These are phyloP conservation scores for Agrypnus murinus DNA, from an alignment of 2,888 invertebrate species.

Conservation along the genomic window DNA sequence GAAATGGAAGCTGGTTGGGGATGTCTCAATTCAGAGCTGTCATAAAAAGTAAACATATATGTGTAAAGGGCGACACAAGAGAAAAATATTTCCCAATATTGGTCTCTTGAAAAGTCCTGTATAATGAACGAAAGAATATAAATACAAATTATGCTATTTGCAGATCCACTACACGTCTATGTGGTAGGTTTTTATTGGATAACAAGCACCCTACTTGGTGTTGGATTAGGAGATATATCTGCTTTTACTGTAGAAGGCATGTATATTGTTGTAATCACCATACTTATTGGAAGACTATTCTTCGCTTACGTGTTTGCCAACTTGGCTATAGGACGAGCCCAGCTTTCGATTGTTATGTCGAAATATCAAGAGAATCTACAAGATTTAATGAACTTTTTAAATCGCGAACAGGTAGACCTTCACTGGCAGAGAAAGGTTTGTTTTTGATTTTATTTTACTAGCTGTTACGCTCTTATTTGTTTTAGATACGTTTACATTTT, in stretches of 20 bases:
- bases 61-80: no score
- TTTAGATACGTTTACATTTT: slow-evolving; percentile 72
- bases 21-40: slow-evolving; percentile 11
- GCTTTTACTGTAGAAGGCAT: background rate
- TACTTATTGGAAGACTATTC: slow-evolving; percentile 31
- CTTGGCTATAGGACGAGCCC: slow-evolving; percentile 26
- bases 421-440: slow-evolving; percentile 34
- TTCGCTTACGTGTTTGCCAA: slow-evolving; percentile 34
- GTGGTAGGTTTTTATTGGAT: slow-evolving; percentile 39
- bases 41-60: background rate
- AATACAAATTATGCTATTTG: no score
- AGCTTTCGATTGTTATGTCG: slow-evolving; percentile 13
- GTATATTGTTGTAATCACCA: slow-evolving; percentile 22
- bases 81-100: no score
- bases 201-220: slow-evolving; percentile 13
- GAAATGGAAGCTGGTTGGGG: slow-evolving; percentile 26
- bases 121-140: no score
- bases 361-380: slow-evolving; percentile 35
- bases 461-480: slow-evolving; percentile 67
- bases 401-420: slow-evolving; percentile 22
- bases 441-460: slow-evolving; percentile 66
- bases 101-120: no score
- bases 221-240: slow-evolving; percentile 36
- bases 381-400: slow-evolving; percentile 15
- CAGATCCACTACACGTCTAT: slow-evolving; percentile 32